A percentile compares a stretch with the other conserved stretches of the same genome.
These are phyloP conservation scores for Tipula unca DNA, from an alignment of 2,888 invertebrate species.

Conservation along the genomic window DNA sequence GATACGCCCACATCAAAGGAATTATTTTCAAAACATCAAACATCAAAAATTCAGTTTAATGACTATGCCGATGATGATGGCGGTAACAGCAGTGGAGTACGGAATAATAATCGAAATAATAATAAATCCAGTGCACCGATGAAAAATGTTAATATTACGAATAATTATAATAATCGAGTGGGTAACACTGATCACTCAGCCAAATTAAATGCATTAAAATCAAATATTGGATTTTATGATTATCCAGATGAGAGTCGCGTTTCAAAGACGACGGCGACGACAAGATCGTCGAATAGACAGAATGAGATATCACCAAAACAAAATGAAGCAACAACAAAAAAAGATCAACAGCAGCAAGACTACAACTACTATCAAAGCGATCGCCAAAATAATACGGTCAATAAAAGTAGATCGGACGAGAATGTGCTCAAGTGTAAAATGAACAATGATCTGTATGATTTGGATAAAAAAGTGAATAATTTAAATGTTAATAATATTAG, in stretches of 20 bases:
- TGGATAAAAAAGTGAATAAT: background rate
- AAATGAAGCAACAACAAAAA: background rate
- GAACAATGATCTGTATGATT: background rate
- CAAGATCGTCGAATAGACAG: background rate
- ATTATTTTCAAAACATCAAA: slow-evolving; percentile 20
- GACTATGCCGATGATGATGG: slow-evolving; percentile 32
- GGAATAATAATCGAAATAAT: background rate
- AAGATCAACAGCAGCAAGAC: background rate
- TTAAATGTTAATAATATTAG: background rate
- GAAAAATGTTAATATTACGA: background rate
- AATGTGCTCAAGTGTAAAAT: background rate
- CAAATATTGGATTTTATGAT: slow-evolving; percentile 23
- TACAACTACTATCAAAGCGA: background rate
- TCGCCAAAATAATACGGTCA: background rate
- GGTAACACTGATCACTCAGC: background rate
- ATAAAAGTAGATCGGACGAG: background rate
- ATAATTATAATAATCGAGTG: background rate
- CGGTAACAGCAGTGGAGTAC: background rate
- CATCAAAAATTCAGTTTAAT: slow-evolving; percentile 38
- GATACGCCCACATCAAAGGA: background rate
- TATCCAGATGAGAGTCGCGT: slow-evolving; percentile 16
- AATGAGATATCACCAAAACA: background rate
- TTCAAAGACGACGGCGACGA: background rate
- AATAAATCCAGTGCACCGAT: background rate
- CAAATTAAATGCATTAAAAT: slow-evolving; percentile 20